Evolutionary conservation across 1,140 invertebrate genomes (phyloP).

Genomic region (Zaprionus tsacasi): DNA sequence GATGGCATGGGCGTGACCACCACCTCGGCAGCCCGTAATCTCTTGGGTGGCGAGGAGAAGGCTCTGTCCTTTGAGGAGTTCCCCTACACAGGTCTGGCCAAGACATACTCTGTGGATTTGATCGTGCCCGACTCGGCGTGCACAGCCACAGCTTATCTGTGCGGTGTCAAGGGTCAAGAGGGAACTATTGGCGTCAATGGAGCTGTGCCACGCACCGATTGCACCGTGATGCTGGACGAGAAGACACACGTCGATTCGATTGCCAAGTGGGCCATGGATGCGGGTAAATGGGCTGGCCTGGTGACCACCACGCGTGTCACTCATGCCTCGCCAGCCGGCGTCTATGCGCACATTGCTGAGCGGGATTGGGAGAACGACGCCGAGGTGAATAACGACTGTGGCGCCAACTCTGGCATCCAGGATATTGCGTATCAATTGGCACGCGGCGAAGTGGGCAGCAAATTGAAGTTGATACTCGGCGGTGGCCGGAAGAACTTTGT

Average conservation of each 20-base stretch:
- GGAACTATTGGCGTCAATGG: conserved; percentile 90
- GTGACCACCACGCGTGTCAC: conserved; percentile 93
- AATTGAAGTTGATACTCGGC: conserved; percentile 89
- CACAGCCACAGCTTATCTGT: conserved; percentile 90
- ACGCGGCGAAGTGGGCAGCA: conserved; percentile 86
- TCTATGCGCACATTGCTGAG: conserved; percentile 90
- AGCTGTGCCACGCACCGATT: conserved; percentile 86
- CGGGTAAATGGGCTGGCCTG: conserved; percentile 90
- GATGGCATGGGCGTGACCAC: conserved; percentile 93
- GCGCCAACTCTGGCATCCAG: conserved; percentile 84
- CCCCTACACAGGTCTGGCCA: conserved; percentile 89
- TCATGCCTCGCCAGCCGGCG: conserved; percentile 90
- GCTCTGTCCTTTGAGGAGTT: conserved; percentile 91
- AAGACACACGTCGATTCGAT: conserved; percentile 88
- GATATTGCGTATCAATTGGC: conserved; percentile 92
- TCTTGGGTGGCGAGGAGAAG: conserved; percentile 87
- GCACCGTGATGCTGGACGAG: conserved; percentile 85
- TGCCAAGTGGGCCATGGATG: conserved; percentile 89
- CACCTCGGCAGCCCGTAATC: conserved; percentile 89
- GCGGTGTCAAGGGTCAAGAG: conserved; percentile 92
- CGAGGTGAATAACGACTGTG: conserved; percentile 84
- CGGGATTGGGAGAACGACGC: conserved; percentile 91
- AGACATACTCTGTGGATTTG: conserved; percentile 93
- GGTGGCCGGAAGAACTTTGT: conserved; percentile 90
- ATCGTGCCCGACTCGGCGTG: conserved; percentile 93